phyloP scores from a whole-genome alignment of 2,888 invertebrate genomes.

The Eupithecia subfuscata region DNA sequence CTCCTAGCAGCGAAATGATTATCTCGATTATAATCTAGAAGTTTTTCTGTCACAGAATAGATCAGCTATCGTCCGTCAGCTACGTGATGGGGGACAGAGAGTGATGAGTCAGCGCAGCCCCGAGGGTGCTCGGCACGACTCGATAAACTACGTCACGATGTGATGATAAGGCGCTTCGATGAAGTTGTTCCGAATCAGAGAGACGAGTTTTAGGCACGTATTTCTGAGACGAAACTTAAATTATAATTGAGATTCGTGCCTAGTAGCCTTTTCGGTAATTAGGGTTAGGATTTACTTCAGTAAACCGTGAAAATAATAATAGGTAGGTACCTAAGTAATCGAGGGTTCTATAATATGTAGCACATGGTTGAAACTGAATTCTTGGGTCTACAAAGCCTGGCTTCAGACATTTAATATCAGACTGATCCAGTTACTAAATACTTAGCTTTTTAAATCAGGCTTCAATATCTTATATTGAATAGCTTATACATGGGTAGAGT shows the following conservation, averaged over 20 bases:
- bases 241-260: constrained; percentile 3
- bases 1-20: neutral
- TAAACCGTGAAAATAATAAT: neutral
- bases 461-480: neutral
- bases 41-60: neutral
- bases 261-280: neutral
- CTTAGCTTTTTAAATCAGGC: neutral
- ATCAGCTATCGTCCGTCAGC: constrained; percentile 14
- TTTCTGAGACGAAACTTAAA: neutral
- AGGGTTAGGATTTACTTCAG: neutral
- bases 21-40: neutral
- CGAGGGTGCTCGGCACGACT: constrained; percentile 24
- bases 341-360: neutral
- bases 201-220: constrained; percentile 2
- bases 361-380: neutral
- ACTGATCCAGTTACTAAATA: neutral
- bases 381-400: neutral
- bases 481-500: neutral
- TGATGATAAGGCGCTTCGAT: constrained; percentile 25
- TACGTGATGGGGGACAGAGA: constrained; percentile 20
- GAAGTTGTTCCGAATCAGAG: neutral
- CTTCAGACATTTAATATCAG: neutral
- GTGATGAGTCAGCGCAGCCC: constrained; percentile 39
- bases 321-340: too few species aligned
- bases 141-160: constrained; percentile 31